These are phyloP conservation scores for Zaprionus taronus DNA, from an alignment of 1,140 invertebrate genomes.

Conservation along the genomic window DNA sequence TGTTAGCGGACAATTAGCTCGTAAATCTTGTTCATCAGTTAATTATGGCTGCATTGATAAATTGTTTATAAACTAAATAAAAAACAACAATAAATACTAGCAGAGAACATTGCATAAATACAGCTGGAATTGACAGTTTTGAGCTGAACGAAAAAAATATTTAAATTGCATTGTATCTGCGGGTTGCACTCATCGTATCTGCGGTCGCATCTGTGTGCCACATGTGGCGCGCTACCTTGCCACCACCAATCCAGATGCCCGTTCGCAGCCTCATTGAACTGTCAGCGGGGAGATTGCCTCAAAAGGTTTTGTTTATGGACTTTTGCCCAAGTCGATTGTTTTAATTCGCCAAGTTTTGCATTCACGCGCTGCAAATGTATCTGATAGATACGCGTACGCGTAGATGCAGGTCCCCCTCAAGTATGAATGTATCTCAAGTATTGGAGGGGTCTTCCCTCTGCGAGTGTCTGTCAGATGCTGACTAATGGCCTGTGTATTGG, in stretches of 20 bases:
- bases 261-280: conserved; percentile 47
- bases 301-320: conserved; percentile 35
- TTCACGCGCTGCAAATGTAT: conserved; percentile 43
- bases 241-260: conserved; percentile 3
- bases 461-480: conserved; percentile 64
- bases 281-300: conserved; percentile 43
- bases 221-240: conserved; percentile 69
- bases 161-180: background rate
- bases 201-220: conserved; percentile 62
- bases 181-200: background rate
- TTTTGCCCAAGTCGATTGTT: conserved; percentile 16
- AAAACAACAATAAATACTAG: conserved; percentile 61
- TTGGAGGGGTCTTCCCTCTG: conserved; percentile 2
- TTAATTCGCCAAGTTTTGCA: conserved; percentile 17
- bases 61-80: conserved; percentile 14
- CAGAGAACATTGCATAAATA: background rate
- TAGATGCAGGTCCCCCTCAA: background rate
- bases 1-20: background rate
- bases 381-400: conserved; percentile 10
- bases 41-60: conserved; percentile 21
- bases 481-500: conserved; percentile 67
- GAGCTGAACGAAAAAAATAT: conserved; percentile 15
- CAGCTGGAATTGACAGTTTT: conserved; percentile 36
- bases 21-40: conserved; percentile 29
- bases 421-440: conserved; percentile 33